Evolutionary conservation across 1,140 invertebrate species (phyloP).

Genomic region (Alviniconcha marisindica): DNA sequence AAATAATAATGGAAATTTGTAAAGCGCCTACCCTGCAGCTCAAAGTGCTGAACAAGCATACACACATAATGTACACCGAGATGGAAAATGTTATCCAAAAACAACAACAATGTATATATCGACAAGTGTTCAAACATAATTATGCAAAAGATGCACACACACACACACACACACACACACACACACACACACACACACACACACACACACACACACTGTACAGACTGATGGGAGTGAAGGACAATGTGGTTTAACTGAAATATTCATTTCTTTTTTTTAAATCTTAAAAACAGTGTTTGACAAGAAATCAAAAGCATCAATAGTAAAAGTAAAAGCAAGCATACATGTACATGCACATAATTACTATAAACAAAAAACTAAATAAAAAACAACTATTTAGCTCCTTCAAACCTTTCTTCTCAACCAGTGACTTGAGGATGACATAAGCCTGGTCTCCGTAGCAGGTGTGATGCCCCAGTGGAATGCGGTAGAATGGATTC

Average conservation of each 20-base stretch:
- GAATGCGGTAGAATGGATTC: slow-evolving; percentile 67
- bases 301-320: too few species aligned
- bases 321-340: too few species aligned
- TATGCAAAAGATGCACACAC: background rate
- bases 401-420: slow-evolving; percentile 54
- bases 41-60: background rate
- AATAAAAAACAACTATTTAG: background rate
- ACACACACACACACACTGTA: background rate
- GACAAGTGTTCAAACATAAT: background rate
- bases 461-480: slow-evolving; percentile 61
- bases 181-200: background rate
- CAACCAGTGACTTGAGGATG: slow-evolving; percentile 65
- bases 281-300: too few species aligned
- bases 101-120: background rate
- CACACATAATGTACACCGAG: background rate
- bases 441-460: slow-evolving; percentile 68
- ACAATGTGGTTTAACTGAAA: too few species aligned
- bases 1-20: too few species aligned
- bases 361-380: background rate
- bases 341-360: background rate
- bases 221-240: too few species aligned
- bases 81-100: too few species aligned
- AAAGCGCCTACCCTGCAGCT: too few species aligned
- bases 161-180: background rate
- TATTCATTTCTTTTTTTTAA: too few species aligned